Evolutionary conservation across 2,113 vertebrate genomes (phyloP), one percentile per base, ranked within the genome.

Genomic region (Solenodon paradoxus): DNA sequence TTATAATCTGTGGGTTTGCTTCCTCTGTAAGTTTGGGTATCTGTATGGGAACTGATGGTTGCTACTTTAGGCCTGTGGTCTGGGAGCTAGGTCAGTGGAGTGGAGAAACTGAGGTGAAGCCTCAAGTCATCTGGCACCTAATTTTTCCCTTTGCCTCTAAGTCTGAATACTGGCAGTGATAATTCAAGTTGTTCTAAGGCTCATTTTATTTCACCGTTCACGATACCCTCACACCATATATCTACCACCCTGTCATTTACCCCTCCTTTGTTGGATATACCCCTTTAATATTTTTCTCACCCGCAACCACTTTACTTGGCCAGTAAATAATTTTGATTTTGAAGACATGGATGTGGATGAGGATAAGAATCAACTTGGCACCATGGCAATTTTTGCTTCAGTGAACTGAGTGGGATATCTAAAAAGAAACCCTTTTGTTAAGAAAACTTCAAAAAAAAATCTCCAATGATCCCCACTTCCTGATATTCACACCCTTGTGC

Each of bases 151-250:
- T 42, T 26, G 75, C 89, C 12, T 92, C 53, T 71, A 99, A 99
- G 99, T 95, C 98, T 99, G 86, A 99, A 99, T 97, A 99, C 99
- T 12, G 99, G 99, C 90, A 98, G 97, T 66, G 98, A 98, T 85
- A 98, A 99, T 24, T 99, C 99, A 4, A 98, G 99, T 85, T 98
- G 97, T 90, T 98, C 99, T 16, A 99, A 99, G 24, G 99, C 97
- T 98, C 98, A 5, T 99, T 99, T 97, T 98, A 99, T 96, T 99
- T 99, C 97, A 99, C 98, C 79, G 99, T 99, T 98, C 99, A 99
- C 0, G 99, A 99, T 77, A 98, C 99, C 96, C 99, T 99, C 7
- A 51, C 0, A 77, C 3, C n/a, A n/a, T 5, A 72, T 13, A 28
- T 68, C 61, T 88, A 51, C n/a, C 68, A 78, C 45, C 99, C 99